Conservation (phyloP, 2,797 vertebrate genomes). For the Ctenochaetus hawaiiensis region DNA sequence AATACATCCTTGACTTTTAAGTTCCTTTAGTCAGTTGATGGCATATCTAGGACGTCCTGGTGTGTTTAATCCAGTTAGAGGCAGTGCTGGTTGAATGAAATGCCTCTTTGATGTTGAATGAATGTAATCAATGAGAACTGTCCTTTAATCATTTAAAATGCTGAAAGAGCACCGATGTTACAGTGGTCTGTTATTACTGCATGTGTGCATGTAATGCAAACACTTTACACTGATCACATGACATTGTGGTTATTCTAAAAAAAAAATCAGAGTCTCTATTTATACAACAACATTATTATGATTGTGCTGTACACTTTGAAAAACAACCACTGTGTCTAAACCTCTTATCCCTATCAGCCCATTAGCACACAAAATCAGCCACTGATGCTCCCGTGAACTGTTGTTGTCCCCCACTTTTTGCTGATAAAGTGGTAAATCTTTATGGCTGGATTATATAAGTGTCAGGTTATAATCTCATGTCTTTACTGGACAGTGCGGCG, state of each 20-base stretch:
- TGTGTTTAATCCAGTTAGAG: not conserved
- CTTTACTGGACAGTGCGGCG: not conserved
- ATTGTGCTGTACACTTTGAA: not conserved
- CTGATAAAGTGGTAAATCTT: conserved; percentile 18
- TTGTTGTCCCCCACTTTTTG: not conserved
- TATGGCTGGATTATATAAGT: conserved; percentile 28
- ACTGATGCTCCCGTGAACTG: conserved; percentile 10
- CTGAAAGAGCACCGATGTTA: not conserved
- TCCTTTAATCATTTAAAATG: not conserved
- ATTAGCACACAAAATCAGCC: conserved; percentile 11
- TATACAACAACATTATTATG: not conserved
- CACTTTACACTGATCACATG: not conserved
- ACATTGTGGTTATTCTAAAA: not conserved
- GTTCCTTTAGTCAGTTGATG: not conserved
- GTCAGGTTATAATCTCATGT: not conserved
- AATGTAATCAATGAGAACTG: not conserved
- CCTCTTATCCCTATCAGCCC: conserved; percentile 43
- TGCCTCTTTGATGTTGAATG: not conserved
- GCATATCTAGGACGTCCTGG: not conserved
- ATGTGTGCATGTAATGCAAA: not conserved
- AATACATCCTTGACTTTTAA: not conserved
- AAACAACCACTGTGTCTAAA: conserved; percentile 20
- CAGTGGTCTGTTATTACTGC: not conserved
- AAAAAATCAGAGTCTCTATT: not conserved
- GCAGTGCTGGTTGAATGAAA: not conserved